phyloP scores from a whole-genome alignment of 2,888 invertebrate genomes.

The Lomographa bimaculata region DNA sequence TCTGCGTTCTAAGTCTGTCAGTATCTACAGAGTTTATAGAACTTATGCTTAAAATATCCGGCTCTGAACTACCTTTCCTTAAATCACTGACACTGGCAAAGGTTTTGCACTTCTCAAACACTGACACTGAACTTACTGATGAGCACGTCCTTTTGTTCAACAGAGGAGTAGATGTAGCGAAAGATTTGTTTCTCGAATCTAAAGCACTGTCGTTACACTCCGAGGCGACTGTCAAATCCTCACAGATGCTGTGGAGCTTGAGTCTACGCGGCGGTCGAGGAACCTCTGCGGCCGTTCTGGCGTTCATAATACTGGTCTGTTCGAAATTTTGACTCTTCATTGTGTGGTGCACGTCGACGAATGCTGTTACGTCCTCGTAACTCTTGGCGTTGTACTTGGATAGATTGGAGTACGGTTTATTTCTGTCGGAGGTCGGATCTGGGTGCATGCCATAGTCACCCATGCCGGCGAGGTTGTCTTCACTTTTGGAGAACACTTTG shows the following conservation, averaged over 20 bases:
- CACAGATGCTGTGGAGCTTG: slow-evolving; percentile 63
- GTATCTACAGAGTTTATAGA: slow-evolving; percentile 49
- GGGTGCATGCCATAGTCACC: slow-evolving; percentile 60
- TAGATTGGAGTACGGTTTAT: slow-evolving; percentile 47
- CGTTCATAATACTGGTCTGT: slow-evolving; percentile 70
- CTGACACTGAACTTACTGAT: slow-evolving; percentile 57
- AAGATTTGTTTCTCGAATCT: slow-evolving; percentile 53
- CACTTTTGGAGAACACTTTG: slow-evolving; percentile 66
- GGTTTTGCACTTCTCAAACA: slow-evolving; percentile 66
- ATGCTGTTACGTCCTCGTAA: slow-evolving; percentile 71
- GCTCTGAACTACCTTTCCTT: slow-evolving; percentile 68
- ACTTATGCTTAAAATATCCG: slow-evolving; percentile 62
- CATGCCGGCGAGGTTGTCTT: slow-evolving; percentile 67
- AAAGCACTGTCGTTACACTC: slow-evolving; percentile 63
- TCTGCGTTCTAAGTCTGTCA: slow-evolving; percentile 39
- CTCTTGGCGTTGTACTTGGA: slow-evolving; percentile 71
- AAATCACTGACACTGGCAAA: slow-evolving; percentile 55
- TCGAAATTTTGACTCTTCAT: slow-evolving; percentile 69
- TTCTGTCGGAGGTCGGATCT: slow-evolving; percentile 47
- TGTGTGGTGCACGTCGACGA: slow-evolving; percentile 62
- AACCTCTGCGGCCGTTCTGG: slow-evolving; percentile 48
- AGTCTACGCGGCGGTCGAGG: slow-evolving; percentile 42
- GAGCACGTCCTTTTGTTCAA: slow-evolving; percentile 65
- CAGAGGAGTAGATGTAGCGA: slow-evolving; percentile 69
- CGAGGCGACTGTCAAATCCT: slow-evolving; percentile 51